Evolutionary conservation across 2,888 invertebrate species (phyloP).

Genomic region (Cosmia trapezina): DNA sequence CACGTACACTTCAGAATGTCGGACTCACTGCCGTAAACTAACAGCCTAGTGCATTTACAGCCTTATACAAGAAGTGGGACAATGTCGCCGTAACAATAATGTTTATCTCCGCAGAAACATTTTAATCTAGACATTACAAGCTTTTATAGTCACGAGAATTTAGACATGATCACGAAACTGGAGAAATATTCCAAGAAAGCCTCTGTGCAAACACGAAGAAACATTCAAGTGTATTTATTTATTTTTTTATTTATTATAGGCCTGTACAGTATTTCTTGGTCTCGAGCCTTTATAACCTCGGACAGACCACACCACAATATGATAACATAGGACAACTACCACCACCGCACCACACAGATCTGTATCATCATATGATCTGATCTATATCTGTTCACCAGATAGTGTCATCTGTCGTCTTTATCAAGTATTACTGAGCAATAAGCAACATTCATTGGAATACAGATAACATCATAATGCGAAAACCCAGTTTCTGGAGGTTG

Average conservation of each 20-base stretch:
- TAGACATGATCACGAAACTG: conserved; percentile 58
- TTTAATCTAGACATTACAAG: conserved; percentile 58
- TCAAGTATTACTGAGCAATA: not conserved
- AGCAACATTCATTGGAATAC: conserved; percentile 22
- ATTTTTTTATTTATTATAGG: conserved; percentile 30
- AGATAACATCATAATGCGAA: conserved; percentile 44
- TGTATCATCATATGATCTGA: too few species aligned
- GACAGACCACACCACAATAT: conserved; percentile 6
- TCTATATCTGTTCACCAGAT: too few species aligned
- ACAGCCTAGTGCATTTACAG: conserved; percentile 18
- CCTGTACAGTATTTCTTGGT: not conserved
- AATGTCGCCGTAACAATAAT: conserved; percentile 54
- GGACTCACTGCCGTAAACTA: conserved; percentile 2
- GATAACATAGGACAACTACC: too few species aligned
- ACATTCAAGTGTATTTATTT: conserved; percentile 41
- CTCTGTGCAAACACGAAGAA: conserved; percentile 44
- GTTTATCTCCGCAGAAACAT: conserved; percentile 54
- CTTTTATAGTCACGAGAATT: conserved; percentile 58
- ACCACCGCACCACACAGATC: too few species aligned
- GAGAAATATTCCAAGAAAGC: conserved; percentile 53
- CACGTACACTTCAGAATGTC: conserved; percentile 30
- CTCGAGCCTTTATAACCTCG: not conserved
- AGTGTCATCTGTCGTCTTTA: too few species aligned
- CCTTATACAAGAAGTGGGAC: conserved; percentile 42
- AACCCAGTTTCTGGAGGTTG: conserved; percentile 40